Percentiles rank a stretch among this genome's conserved stretches.
phyloP scores from a whole-genome alignment of 2,888 invertebrate species.

The Augiades crinisus region DNA sequence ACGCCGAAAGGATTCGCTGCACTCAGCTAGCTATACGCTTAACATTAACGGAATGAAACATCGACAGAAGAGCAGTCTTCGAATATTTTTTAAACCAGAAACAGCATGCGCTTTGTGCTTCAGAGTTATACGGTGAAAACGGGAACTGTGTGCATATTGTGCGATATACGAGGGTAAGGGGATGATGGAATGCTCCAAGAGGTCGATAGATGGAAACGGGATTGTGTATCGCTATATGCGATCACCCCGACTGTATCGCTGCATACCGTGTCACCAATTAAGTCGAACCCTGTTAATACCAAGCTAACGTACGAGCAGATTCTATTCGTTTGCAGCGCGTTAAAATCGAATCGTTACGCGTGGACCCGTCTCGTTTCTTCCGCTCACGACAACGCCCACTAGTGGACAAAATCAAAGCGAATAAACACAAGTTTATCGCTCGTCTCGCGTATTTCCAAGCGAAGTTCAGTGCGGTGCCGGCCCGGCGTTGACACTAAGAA shows the following conservation, averaged over 20 bases:
- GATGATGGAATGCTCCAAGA: not conserved
- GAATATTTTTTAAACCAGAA: not conserved
- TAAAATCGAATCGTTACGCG: not conserved
- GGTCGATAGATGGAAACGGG: not conserved
- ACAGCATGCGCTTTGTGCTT: not conserved
- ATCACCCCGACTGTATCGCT: not conserved
- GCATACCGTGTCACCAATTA: not conserved
- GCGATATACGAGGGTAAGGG: not conserved
- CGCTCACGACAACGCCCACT: not conserved
- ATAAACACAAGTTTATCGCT: conserved; percentile 1
- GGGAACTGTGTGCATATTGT: not conserved
- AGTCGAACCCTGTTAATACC: not conserved
- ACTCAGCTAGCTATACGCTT: conserved; percentile 5
- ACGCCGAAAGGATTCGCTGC: not conserved
- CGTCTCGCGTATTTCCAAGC: conserved; percentile 29
- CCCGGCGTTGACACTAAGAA: conserved; percentile 2
- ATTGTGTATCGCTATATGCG: too few species aligned
- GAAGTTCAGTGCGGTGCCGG: not conserved
- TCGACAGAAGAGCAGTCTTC: not conserved
- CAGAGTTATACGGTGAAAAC: not conserved
- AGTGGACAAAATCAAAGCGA: not conserved
- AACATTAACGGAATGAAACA: conserved; percentile 9
- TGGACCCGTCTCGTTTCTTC: not conserved
- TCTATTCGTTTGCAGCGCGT: not conserved
- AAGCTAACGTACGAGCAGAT: not conserved